These are phyloP conservation scores for Condylura cristata DNA, from an alignment of 2,113 vertebrate genomes.

Conservation along the genomic window DNA sequence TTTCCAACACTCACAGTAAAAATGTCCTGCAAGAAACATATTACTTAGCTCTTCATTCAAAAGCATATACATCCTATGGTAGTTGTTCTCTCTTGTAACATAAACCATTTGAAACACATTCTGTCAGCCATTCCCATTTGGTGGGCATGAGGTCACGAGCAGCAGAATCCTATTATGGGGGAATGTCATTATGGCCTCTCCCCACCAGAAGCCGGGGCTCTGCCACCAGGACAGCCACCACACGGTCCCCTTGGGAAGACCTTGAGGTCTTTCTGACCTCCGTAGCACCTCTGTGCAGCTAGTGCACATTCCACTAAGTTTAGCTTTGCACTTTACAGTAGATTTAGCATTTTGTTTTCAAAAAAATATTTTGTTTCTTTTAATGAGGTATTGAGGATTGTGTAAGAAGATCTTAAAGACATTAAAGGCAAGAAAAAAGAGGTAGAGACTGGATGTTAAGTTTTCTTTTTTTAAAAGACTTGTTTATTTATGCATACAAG, in stretches of 20 bases:
- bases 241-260: background rate
- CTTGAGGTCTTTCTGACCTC: background rate
- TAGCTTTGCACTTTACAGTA: background rate
- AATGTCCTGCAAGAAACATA: conserved; percentile 86
- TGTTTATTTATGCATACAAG: too few species aligned
- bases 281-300: background rate
- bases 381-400: background rate
- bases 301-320: background rate
- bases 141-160: background rate
- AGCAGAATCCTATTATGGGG: background rate
- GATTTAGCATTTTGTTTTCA: background rate
- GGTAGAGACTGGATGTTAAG: background rate
- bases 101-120: background rate
- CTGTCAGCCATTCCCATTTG: background rate
- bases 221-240: background rate
- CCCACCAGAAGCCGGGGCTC: background rate
- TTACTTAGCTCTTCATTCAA: background rate
- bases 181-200: background rate
- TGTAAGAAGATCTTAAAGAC: background rate
- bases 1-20: conserved; percentile 94
- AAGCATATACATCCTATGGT: background rate
- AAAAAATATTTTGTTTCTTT: background rate
- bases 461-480: too few species aligned
- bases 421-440: background rate
- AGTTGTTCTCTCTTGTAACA: background rate